A percentile compares a stretch with the other conserved stretches of the same genome.
Conservation (phyloP, 2,888 invertebrate genomes). For the Amphiduros pacificus region DNA sequence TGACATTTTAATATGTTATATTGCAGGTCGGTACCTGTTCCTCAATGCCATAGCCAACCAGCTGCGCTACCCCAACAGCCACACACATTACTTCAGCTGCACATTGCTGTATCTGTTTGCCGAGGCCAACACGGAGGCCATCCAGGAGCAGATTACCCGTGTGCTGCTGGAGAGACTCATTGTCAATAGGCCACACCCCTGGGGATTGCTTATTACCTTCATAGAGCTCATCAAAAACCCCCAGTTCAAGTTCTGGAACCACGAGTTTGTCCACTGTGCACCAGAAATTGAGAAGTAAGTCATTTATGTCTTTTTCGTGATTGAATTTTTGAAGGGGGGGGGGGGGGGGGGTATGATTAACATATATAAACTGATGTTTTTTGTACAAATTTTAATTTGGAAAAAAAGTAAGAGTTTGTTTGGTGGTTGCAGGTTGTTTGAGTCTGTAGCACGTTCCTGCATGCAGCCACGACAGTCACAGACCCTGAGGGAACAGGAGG, state of each 20-base stretch:
- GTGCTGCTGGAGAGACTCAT: slow-evolving; percentile 95
- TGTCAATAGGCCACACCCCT: slow-evolving; percentile 97
- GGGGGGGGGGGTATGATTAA: too few species aligned
- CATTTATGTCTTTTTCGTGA: neutral
- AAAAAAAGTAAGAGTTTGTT: slow-evolving; percentile 3
- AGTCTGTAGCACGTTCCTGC: slow-evolving; percentile 94
- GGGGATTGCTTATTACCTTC: slow-evolving; percentile 98
- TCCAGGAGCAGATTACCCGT: slow-evolving; percentile 97
- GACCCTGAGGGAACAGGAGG: slow-evolving; percentile 9
- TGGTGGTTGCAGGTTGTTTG: slow-evolving; percentile 76
- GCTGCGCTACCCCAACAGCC: slow-evolving; percentile 97
- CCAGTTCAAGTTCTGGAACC: slow-evolving; percentile 97
- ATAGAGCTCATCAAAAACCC: slow-evolving; percentile 99
- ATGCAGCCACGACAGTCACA: slow-evolving; percentile 63
- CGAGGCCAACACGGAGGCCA: slow-evolving; percentile 94
- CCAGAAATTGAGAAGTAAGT: slow-evolving; percentile 98
- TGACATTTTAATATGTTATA: neutral
- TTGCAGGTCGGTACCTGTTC: slow-evolving; percentile 81
- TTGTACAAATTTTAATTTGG: neutral
- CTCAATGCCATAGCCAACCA: slow-evolving; percentile 99
- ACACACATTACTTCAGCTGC: slow-evolving; percentile 99
- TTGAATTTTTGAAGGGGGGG: too few species aligned
- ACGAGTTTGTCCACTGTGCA: slow-evolving; percentile 99
- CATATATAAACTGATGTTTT: too few species aligned
- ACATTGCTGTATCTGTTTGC: slow-evolving; percentile 95